Base-by-base conservation (phyloP, 2,113 vertebrate species). In the Cyrtonyx montezumae region DNA sequence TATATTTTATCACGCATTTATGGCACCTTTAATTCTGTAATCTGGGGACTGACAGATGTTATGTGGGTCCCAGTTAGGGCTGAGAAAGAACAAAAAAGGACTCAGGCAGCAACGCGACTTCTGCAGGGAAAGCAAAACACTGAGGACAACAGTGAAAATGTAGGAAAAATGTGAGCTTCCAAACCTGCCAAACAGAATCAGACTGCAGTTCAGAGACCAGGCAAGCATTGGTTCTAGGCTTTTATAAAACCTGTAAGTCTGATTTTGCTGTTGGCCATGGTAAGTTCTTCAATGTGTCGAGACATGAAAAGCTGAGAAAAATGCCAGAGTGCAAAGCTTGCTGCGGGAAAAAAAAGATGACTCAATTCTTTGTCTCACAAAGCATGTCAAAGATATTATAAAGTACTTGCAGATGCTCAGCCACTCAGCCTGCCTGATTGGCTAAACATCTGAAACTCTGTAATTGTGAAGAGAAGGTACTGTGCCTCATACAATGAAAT, bases 381-480 rank as follows among this genome's bases (percentile, higher is more conserved):
- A 94, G 77, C 65, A 96, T 85, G 74, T 92, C 73, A 84, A 48
- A 86, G 67, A 91, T 94, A 91, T 63, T 76, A 66, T 34, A 87
- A 95, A 97, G 96, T 85, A 69, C 55, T 95, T 92, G 68, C 85
- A 88, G 92, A 93, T 84, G 91, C 86, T 95, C 84, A 95, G 88
- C 70, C 94, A 63, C 83, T 94, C 13, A 5, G 26, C 36, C 42
- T 95, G 94, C 94, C 94, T 88, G 91, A 79, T 22, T 94, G 95
- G 93, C 92, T 91, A 79, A 94, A 96, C 91, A 91, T 96, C 94
- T 96, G 95, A 96, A 94, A 88, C 56, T 82, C 90, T 84, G 79
- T 77, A 90, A 91, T 90, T 96, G 2, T 70, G 68, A 79, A 48
- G 81, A 74, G 88, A 90, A 93, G 95, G 91, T 90, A 68, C 78